Evolutionary conservation across 2,888 invertebrate species (phyloP).

Genomic region (Pristionchus mayeri): DNA sequence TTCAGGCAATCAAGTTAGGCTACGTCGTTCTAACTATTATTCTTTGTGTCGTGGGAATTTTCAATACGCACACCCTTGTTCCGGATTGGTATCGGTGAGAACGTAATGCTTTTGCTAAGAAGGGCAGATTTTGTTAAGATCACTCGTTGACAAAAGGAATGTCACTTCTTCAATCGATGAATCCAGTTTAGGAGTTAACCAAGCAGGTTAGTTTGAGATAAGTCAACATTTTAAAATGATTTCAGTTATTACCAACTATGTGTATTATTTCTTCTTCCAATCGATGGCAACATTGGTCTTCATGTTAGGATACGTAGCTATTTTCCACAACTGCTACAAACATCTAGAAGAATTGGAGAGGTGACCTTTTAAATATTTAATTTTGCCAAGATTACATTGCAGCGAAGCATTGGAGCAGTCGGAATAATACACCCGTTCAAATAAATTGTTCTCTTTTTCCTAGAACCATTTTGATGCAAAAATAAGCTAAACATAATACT

Average conservation of each 20-base stretch:
- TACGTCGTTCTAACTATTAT: neutral
- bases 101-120: no score
- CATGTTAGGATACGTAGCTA: neutral
- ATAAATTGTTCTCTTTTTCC: no score
- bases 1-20: neutral
- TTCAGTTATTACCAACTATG: neutral
- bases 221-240: no score
- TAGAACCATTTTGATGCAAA: no score
- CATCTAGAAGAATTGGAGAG: neutral
- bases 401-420: no score
- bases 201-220: no score
- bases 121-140: no score
- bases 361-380: neutral
- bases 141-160: neutral
- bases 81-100: neutral
- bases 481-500: no score
- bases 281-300: neutral
- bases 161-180: no score
- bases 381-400: no score
- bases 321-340: neutral
- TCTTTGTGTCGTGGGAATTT: neutral
- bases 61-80: neutral
- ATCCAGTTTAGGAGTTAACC: no score
- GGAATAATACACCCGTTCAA: no score
- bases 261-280: neutral